A percentile compares a stretch with the other conserved stretches of the same genome.
These are phyloP conservation scores for Cyprinella venusta DNA, from an alignment of 2,797 vertebrate species.

Conservation along the genomic window DNA sequence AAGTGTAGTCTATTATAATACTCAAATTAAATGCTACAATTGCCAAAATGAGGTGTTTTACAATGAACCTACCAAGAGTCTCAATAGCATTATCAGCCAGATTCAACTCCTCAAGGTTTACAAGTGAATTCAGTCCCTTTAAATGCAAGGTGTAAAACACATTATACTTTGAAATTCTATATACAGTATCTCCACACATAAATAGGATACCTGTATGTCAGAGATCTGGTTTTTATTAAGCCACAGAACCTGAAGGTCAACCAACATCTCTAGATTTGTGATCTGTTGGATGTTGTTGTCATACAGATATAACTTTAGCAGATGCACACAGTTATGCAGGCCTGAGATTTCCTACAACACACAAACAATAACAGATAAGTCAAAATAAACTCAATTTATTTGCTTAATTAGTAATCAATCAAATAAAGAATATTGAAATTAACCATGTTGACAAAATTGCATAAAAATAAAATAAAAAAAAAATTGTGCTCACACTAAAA, in stretches of 20 bases:
- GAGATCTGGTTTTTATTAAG: constrained; percentile 84
- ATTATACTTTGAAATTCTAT: neutral
- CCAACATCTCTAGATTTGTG: constrained; percentile 77
- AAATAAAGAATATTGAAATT: neutral
- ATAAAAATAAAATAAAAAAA: neutral
- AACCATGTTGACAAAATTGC: neutral
- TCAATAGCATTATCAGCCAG: constrained; percentile 84
- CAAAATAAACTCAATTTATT: neutral
- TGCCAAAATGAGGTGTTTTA: neutral
- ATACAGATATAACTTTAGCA: constrained; percentile 85
- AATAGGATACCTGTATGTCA: constrained; percentile 75
- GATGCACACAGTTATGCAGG: constrained; percentile 76
- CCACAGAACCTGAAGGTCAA: constrained; percentile 78
- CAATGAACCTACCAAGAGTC: constrained; percentile 78
- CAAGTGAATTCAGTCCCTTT: constrained; percentile 79
- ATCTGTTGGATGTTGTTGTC: constrained; percentile 82
- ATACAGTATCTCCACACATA: neutral
- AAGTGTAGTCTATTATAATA: neutral
- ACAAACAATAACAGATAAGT: neutral
- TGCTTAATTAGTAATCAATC: neutral
- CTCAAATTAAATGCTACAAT: neutral
- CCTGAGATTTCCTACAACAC: constrained; percentile 77
- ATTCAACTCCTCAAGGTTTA: constrained; percentile 85
- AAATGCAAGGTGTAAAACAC: constrained; percentile 41
- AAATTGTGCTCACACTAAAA: neutral